phyloP scores from a whole-genome alignment of 2,113 vertebrate genomes.

The Chauna torquata region DNA sequence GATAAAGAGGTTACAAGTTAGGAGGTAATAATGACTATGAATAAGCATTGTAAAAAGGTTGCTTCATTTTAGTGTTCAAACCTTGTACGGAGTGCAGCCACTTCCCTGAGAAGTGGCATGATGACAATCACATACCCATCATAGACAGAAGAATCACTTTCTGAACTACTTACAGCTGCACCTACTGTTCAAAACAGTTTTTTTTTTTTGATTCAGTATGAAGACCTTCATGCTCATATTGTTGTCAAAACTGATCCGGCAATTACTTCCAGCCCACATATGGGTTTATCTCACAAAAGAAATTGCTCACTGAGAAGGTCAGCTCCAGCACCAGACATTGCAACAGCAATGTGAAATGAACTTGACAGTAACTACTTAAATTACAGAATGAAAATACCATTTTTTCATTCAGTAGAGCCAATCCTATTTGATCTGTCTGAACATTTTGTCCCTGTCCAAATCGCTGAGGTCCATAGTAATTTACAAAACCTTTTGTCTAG shows the following conservation, averaged over 20 bases:
- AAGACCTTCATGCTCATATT: not conserved
- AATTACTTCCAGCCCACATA: not conserved
- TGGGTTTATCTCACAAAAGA: not conserved
- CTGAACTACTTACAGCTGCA: not conserved
- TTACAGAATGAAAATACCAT: constrained; percentile 73
- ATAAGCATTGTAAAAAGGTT: not conserved
- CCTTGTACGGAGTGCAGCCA: not conserved
- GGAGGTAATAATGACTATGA: not conserved
- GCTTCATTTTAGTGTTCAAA: not conserved
- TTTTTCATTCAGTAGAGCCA: constrained; percentile 83
- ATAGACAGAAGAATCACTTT: not conserved
- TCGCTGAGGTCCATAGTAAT: constrained; percentile 85
- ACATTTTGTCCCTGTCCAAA: constrained; percentile 82
- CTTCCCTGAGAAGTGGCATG: not conserved
- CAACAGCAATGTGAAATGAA: not conserved
- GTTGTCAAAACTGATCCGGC: not conserved
- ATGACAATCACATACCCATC: not conserved
- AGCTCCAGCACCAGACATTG: not conserved
- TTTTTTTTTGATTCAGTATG: not conserved
- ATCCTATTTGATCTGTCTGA: constrained; percentile 83
- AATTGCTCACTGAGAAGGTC: not conserved
- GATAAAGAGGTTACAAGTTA: not conserved
- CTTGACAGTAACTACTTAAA: not conserved
- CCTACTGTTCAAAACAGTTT: not conserved
- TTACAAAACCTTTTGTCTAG: constrained; percentile 84